Evolutionary conservation across 2,797 vertebrate species (phyloP).

Genomic region (Gallinago stenura): DNA sequence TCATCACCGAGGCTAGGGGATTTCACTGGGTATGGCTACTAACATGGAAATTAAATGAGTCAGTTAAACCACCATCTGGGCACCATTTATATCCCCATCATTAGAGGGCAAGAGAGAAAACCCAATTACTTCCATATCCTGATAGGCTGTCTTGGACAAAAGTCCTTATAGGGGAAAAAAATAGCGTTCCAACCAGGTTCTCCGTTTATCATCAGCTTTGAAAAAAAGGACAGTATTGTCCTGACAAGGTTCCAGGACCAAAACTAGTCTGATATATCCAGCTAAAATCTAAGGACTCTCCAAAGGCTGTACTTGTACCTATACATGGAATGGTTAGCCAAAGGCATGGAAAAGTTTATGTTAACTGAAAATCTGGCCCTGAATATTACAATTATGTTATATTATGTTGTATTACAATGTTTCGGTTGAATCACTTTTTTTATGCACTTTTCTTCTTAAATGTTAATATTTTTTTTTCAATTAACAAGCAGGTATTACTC

Average conservation of each 20-base stretch:
- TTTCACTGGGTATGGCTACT: constrained; percentile 42
- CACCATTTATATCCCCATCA: constrained; percentile 39
- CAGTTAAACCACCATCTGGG: constrained; percentile 45
- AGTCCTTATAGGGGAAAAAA: not conserved
- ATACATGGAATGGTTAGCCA: not conserved
- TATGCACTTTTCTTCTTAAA: not conserved
- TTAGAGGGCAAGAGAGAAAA: constrained; percentile 45
- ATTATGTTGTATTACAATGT: not conserved
- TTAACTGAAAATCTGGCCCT: not conserved
- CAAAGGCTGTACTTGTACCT: not conserved
- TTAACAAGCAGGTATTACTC: not conserved
- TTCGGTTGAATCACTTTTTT: not conserved
- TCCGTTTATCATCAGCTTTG: not conserved
- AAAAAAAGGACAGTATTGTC: not conserved
- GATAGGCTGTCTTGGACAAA: not conserved
- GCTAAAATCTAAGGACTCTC: not conserved
- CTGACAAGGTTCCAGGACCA: not conserved
- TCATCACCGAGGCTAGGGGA: constrained; percentile 35
- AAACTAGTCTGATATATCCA: not conserved
- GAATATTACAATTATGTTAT: not conserved
- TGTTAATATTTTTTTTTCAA: not conserved
- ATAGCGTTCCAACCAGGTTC: not conserved
- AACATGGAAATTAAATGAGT: constrained; percentile 63
- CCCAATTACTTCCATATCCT: constrained; percentile 15
- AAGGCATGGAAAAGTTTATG: not conserved